phyloP scores from a whole-genome alignment of 2,797 vertebrate genomes.

The Anolis apletophallus region DNA sequence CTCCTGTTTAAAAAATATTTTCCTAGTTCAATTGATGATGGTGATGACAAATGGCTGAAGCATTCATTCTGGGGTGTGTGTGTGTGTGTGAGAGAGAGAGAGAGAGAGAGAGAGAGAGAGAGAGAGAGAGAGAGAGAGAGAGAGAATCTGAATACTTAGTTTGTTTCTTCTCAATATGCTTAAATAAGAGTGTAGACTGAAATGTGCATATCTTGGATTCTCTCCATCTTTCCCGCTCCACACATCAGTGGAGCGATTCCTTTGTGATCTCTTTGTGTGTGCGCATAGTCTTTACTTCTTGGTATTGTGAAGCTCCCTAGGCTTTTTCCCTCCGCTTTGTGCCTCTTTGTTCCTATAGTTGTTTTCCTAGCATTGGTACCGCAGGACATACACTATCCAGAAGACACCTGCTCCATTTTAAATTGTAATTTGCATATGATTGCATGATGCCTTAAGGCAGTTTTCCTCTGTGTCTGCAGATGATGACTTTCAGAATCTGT shows the following conservation, averaged over 20 bases:
- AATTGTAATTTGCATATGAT: background rate
- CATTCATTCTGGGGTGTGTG: background rate
- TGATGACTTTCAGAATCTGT: background rate
- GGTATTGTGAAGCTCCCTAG: background rate
- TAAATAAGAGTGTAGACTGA: background rate
- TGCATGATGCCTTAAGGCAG: background rate
- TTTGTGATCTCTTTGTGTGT: background rate
- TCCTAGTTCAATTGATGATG: background rate
- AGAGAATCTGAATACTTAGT: background rate
- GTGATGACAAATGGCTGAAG: background rate
- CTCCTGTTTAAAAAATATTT: too few species aligned
- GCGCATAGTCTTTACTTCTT: background rate
- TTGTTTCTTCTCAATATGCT: background rate
- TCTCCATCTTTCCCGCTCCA: too few species aligned
- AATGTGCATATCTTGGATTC: background rate
- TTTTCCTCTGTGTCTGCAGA: background rate
- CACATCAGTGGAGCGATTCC: too few species aligned
- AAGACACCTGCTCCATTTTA: constrained; percentile 6
- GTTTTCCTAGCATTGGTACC: background rate
- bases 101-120: background rate
- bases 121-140: background rate
- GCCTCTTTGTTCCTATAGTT: background rate
- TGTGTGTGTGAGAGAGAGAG: background rate
- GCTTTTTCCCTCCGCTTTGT: background rate
- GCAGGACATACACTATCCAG: background rate